Base-by-base conservation (phyloP, 2,888 invertebrate species). In the Lithophane semibrunnea region DNA sequence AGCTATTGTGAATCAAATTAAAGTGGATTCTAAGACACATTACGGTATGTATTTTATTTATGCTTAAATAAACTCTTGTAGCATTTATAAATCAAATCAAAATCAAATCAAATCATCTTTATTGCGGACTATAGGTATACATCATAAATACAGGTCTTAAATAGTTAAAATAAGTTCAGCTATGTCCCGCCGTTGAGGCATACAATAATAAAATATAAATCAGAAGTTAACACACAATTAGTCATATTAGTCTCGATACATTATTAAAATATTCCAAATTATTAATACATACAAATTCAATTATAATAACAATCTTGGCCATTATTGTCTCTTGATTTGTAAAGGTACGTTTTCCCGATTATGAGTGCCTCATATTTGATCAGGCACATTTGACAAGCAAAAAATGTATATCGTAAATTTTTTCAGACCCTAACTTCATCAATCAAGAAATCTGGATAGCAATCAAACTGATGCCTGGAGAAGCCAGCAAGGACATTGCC, bases 401-500 rank as follows among this genome's bases (percentile, higher is more conserved):
- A 10, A 4, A 52, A 47, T 18, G 42, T 0, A 9, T 49, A 42
- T 54, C 3, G 13, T 0, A 4, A 16, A 52, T 21, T 13, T 56
- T 92, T 94, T 63, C 88, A 96, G 96, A 96, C 84, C 96, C 96
- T 52, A 96, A 96, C 75, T 94, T 95, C 75, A 89, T 95, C 16
- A 95, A 95, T 79, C 93, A 94, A 81, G 95, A 96, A 85, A 96
- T 95, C 73, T 96, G 96, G 95, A 95, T 97, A 88, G 95, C 96
- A 0, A 89, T 97, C 29, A 94, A 94, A 71, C 92, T 94, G 24
- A 92, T 95, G 86, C 95, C 96, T 3, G 97, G 97, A 3, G 89
- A 92, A 5, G 89, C 90, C 21, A 96, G 96, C 82, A 88, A 94
- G 2, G 97, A 97, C 73, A 94, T 97, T 24, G 90, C 91, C 0